Conservation (phyloP, 2,113 vertebrate species). For the Gallinago media region DNA sequence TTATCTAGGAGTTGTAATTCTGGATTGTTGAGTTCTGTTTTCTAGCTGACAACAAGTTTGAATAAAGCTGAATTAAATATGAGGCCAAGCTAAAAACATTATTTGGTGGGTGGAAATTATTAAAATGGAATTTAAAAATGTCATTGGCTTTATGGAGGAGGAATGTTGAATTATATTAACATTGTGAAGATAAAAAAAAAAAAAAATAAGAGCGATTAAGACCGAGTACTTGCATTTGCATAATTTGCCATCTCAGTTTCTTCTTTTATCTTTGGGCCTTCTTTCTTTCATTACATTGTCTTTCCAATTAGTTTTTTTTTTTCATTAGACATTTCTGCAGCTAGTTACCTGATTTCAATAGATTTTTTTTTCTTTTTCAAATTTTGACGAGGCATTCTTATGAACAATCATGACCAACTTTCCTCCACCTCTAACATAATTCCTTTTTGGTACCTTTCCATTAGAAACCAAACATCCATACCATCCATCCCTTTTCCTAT, state of each 20-base stretch:
- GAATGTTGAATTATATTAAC: not conserved
- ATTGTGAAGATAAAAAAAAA: not conserved
- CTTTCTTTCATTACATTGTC: not conserved
- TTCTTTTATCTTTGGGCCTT: not conserved
- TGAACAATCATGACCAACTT: not conserved
- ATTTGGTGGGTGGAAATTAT: not conserved
- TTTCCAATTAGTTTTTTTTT: not conserved
- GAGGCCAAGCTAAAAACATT: not conserved
- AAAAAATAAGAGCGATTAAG: not conserved
- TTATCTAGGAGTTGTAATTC: not conserved
- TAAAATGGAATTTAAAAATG: not conserved
- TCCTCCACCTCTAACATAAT: not conserved
- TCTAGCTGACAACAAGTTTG: not conserved
- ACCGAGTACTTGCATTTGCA: rapidly evolving
- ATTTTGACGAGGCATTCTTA: not conserved
- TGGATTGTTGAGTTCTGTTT: not conserved
- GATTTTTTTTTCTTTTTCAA: not conserved
- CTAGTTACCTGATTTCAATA: not conserved
- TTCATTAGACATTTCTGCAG: not conserved
- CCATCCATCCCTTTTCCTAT: not conserved
- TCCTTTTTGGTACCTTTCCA: not conserved
- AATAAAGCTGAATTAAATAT: not conserved
- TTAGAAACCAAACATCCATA: not conserved
- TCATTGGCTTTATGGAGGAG: not conserved
- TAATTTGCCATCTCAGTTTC: not conserved